Base-by-base conservation (phyloP, 1,140 invertebrate species). In the Bemisia tabaci region DNA sequence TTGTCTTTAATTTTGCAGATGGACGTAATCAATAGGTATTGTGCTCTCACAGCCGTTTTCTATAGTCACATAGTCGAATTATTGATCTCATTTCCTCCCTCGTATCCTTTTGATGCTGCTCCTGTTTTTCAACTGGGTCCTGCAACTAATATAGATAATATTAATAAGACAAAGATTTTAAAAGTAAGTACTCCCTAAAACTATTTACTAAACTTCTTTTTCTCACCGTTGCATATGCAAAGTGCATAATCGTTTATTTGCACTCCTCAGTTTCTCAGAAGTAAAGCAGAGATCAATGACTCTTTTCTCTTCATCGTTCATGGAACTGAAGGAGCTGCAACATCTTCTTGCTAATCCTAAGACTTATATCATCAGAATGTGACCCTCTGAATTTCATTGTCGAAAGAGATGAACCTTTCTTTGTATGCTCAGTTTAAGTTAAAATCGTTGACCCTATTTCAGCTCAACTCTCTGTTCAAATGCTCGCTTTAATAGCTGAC, bases 81-180 rank as follows among this genome's bases (percentile, higher is more conserved):
- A 64, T 85, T 88, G 76, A 86, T 94, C 0, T 83, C 81, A 63
- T 94, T 94, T 75, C 90, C 92, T 0, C 81, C 82, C 60, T 84
- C 83, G 73, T 92, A 92, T 78, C 90, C 92, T 1, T 84, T 84
- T 60, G 86, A 84, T 73, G 81, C 84, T 0, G 79, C 84, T 23
- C 90, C 91, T 0, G 83, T 82, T 24, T 90, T 93, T 75, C 84
- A 86, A 69, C 84, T 92, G 71, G 82, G 79, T 69, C 79, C 76
- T 2, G 80, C 80, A 59, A 83, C 85, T 1, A 83, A 82, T 0
- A 75, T 89, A 21, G 83, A 86, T 70, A 83, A 81, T 63, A 69
- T 79, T 58, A 79, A 82, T 22, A 83, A 83, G 69, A 76, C 76
- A 1, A 82, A 87, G 72, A 70, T 90, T 17, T 73, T 87, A 23